Base-by-base conservation (phyloP, 2,888 invertebrate genomes). In the Synanthedon vespiformis region DNA sequence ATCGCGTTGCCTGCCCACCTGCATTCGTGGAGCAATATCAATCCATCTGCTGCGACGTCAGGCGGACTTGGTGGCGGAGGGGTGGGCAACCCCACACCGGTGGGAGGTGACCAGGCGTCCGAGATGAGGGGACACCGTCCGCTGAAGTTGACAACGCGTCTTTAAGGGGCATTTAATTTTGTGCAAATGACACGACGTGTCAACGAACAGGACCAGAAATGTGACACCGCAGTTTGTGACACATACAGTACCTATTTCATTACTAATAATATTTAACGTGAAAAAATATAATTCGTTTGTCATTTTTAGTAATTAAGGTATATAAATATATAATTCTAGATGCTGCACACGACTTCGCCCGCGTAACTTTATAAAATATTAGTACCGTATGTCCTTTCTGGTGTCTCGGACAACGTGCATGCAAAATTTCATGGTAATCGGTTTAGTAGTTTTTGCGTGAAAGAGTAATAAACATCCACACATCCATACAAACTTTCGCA, bases 131-230 rank as follows among this genome's bases (percentile, higher is more conserved):
- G 34, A 48, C 62, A 63, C 47, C 57, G 63, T 61, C 63, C 63
- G 58, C 65, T 54, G 61, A 60, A 63, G 69, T 68, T 72, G 74
- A 72, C 77, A 67, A 64, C 61, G 58, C 69, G 70, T 80, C 82
- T 81, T 81, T 74, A 74, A 71, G 67, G 74, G 73, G 72, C 77
- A 74, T 82, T 83, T 82, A 80, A 82, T 83, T 83, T 84, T 75
- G 82, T 82, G 83, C 80, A 80, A 82, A 84, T 80, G 85, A 83
- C 78, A 70, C 69, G 72, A 65, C 61, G 59, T 63, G 62, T 58
- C 62, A 34, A 14, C 44, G 6, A 13, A 13, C 44, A 44, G 13
- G 44, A 44, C 13, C 14, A 13, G 12, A 44, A 44, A 44, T 13
- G 44, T 13, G 44, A 41, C 41, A 13, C 2, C n/a, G 12, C n/a